Base-by-base conservation (phyloP, 2,113 vertebrate genomes). In the Gymnogyps californianus region DNA sequence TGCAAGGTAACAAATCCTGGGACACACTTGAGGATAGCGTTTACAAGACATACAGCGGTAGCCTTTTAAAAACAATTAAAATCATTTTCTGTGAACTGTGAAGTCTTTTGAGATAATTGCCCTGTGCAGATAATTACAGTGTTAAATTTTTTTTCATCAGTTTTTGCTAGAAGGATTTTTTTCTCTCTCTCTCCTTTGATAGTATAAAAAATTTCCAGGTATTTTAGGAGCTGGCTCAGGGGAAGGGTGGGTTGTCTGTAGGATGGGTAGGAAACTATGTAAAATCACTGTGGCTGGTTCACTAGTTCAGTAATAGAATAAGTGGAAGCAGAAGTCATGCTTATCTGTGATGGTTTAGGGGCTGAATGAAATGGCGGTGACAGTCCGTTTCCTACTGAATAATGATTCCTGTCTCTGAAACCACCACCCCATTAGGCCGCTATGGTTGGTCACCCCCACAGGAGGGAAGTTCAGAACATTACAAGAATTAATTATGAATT, bases 11-110 rank as follows among this genome's bases (percentile, higher is more conserved):
- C 91, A 96, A 96, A 93, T 93, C 74, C 70, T 44, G 75, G 65
- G 66, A 65, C 49, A 49, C 87, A 25, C 66, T 90, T 7, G 49
- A 74, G 84, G 70, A 24, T 29, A 2, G 31, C 7, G 21, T 55
- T 93, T 87, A 89, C 81, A 89, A 80, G 65, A 79, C 62, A 40
- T 38, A 66, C 57, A 84, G 57, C 34, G 7, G 31, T 42, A 66
- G 54, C 70, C 49, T 94, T 93, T 91, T 91, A 55, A 90, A 89
- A 87, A 86, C 75, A 96, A 96, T 95, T 92, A 76, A 87, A 96
- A 81, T 67, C 0, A 83, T 95, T 82, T 91, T 51, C 87, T 80
- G 66, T 61, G 92, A 77, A 65, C 57, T 74, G 74, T 64, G 71
- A 94, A 94, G 29, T 11, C 74, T 94, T 83, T 70, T n/a, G 77